These are phyloP conservation scores for Ericerus pela DNA, from an alignment of 1,140 invertebrate species.

Conservation along the genomic window DNA sequence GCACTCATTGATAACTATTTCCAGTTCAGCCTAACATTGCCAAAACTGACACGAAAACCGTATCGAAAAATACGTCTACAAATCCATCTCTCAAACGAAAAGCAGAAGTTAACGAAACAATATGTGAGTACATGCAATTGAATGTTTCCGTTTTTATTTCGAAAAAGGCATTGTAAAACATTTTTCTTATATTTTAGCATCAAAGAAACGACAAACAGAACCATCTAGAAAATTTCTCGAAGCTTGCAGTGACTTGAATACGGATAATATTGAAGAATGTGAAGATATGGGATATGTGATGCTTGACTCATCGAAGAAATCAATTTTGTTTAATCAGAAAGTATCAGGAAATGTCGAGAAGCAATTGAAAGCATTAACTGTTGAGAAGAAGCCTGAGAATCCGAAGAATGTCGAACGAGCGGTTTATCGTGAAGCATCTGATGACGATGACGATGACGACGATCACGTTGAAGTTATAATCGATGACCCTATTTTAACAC, in stretches of 20 bases:
- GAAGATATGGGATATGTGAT: slow-evolving; percentile 1
- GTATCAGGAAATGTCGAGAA: neutral
- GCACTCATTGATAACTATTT: no score
- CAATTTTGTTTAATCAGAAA: neutral
- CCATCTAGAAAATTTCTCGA: neutral
- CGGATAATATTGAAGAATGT: slow-evolving; percentile 2
- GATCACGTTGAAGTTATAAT: slow-evolving; percentile 5
- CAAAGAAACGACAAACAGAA: neutral
- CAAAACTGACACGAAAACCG: neutral
- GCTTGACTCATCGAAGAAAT: neutral
- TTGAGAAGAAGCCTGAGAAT: neutral
- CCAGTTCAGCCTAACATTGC: neutral
- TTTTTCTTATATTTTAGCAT: neutral
- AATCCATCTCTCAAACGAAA: neutral
- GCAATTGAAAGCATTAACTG: neutral
- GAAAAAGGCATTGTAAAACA: no score
- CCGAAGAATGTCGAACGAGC: neutral
- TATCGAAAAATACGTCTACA: neutral
- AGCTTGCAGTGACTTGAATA: no score
- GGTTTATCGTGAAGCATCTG: neutral
- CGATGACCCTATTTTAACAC: neutral
- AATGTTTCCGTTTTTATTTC: neutral
- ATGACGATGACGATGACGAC: neutral
- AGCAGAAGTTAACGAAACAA: neutral
- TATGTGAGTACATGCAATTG: neutral